phyloP scores from a whole-genome alignment of 2,888 invertebrate genomes.

The Eledone cirrhosa region DNA sequence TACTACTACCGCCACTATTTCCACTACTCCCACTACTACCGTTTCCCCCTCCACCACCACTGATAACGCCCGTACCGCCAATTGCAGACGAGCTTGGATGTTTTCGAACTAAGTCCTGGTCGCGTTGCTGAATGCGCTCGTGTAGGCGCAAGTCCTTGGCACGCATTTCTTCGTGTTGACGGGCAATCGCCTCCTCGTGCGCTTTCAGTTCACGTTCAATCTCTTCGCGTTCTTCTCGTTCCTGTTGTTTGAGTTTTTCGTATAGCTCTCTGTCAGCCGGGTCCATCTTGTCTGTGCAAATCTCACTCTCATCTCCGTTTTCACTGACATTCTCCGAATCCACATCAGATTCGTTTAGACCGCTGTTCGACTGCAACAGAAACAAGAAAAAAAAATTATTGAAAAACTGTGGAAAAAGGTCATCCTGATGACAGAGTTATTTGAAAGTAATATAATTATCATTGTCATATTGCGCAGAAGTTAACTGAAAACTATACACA shows the following conservation, averaged over 20 bases:
- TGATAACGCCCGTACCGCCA: neutral
- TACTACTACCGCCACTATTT: neutral
- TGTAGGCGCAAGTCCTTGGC: constrained; percentile 51
- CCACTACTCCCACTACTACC: neutral
- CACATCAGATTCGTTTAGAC: constrained; percentile 47
- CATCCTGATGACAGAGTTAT: too few species aligned
- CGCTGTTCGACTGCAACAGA: constrained; percentile 59
- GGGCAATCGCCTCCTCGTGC: constrained; percentile 59
- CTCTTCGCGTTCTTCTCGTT: constrained; percentile 65
- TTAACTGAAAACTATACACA: too few species aligned
- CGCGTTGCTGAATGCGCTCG: constrained; percentile 38
- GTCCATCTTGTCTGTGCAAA: constrained; percentile 54
- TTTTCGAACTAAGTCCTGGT: constrained; percentile 15
- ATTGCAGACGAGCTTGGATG: constrained; percentile 4
- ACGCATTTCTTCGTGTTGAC: constrained; percentile 54
- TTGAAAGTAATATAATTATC: too few species aligned
- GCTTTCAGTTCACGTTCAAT: constrained; percentile 66
- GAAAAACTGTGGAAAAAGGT: too few species aligned
- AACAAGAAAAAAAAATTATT: neutral
- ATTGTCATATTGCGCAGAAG: too few species aligned
- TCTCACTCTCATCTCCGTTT: constrained; percentile 41
- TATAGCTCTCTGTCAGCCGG: constrained; percentile 60
- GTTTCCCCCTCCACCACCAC: neutral
- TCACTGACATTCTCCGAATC: constrained; percentile 50
- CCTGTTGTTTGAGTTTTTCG: constrained; percentile 64